phyloP scores from a whole-genome alignment of 2,797 vertebrate genomes.

The Manis javanica region DNA sequence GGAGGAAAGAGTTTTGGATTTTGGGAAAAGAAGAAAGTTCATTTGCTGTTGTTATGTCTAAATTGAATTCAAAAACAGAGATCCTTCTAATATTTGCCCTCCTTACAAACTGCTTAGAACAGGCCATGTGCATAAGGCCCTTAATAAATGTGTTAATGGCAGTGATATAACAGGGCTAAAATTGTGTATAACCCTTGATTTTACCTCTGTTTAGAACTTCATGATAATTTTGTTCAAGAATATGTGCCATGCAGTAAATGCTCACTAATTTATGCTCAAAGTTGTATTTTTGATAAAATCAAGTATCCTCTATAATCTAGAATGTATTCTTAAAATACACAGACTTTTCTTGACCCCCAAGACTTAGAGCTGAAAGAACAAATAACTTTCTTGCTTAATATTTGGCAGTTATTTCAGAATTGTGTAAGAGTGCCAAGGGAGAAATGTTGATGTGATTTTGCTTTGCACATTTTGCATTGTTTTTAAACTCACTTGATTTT shows the following conservation, averaged over 20 bases:
- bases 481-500: constrained; percentile 41
- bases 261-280: background rate
- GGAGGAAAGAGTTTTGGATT: background rate
- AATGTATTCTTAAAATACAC: background rate
- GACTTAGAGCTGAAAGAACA: background rate
- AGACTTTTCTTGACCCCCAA: background rate
- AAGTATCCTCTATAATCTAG: background rate
- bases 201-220: background rate
- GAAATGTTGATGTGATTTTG: background rate
- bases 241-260: background rate
- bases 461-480: background rate
- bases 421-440: background rate
- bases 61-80: background rate
- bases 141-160: background rate
- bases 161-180: background rate
- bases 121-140: background rate
- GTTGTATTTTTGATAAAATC: background rate
- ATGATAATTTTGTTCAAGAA: background rate
- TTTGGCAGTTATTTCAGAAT: background rate
- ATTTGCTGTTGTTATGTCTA: background rate
- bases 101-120: background rate
- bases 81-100: background rate
- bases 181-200: background rate
- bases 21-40: background rate
- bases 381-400: background rate